phyloP scores from a whole-genome alignment of 2,888 invertebrate genomes.

The Aromia moschata region DNA sequence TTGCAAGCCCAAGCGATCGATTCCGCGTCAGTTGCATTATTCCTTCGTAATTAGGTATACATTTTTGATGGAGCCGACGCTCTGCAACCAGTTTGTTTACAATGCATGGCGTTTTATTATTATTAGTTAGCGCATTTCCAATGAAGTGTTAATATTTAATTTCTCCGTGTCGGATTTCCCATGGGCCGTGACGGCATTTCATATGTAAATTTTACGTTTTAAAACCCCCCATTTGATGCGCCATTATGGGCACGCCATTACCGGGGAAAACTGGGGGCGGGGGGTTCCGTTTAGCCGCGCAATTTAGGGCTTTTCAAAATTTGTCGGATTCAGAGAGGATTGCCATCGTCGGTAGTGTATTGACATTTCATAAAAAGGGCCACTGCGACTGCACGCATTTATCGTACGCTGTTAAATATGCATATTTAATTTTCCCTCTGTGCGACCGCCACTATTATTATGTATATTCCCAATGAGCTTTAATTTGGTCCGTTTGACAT shows the following conservation, averaged over 20 bases:
- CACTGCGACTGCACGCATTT: not conserved
- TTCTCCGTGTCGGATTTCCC: slow-evolving; percentile 51
- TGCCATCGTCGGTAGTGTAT: not conserved
- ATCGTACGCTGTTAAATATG: not conserved
- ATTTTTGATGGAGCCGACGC: slow-evolving; percentile 33
- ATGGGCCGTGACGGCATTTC: slow-evolving; percentile 47
- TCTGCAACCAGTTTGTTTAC: slow-evolving; percentile 29
- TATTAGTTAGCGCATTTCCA: slow-evolving; percentile 51
- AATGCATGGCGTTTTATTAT: slow-evolving; percentile 36
- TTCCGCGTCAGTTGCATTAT: not conserved
- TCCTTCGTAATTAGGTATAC: slow-evolving; percentile 5
- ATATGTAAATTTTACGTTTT: slow-evolving; percentile 52
- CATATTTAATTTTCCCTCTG: not conserved
- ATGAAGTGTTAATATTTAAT: slow-evolving; percentile 58
- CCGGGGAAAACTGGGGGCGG: slow-evolving; percentile 18
- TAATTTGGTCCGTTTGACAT: slow-evolving; percentile 4
- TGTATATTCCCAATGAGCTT: not conserved
- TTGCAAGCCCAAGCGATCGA: not conserved
- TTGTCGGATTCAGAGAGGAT: not conserved
- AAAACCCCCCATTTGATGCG: slow-evolving; percentile 33
- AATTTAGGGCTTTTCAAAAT: slow-evolving; percentile 22
- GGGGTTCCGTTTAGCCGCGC: slow-evolving; percentile 7
- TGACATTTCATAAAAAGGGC: not conserved
- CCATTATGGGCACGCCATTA: too few species aligned
- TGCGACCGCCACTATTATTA: not conserved